Base-by-base conservation (phyloP, 1,140 invertebrate species). In the Gryon sp. region DNA sequence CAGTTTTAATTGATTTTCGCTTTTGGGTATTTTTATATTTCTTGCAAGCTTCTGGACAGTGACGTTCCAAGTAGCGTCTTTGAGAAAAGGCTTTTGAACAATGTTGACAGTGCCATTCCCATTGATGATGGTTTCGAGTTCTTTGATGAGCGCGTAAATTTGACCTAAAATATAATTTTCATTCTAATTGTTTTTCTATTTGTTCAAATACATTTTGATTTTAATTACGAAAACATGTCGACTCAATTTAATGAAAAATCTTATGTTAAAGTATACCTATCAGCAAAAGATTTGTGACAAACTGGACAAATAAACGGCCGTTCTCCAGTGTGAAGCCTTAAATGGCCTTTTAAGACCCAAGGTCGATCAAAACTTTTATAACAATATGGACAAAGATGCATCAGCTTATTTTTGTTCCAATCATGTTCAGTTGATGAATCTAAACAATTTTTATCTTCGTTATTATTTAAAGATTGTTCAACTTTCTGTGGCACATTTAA, bases 61-160 rank as follows among this genome's bases (percentile, higher is more conserved):
- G 94, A 4, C 94, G 90, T 78, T 94, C 93, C 8, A 95, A 84
- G 78, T 94, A 95, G 7, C 92, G 89, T 48, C 91, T 89, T 84
- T 94, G 93, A 14, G 93, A 94, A 83, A 95, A 95, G 8, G 93
- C 92, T 78, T 94, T 93, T 30, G 90, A 91, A 74, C 93, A 93
- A 43, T 90, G 89, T 1, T 88, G 80, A 76, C 93, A 93, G 7
- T 90, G 89, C 91, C 92, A 92, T 62, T 91, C 83, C 93, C 93
- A 93, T 19, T 90, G 82, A 84, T 93, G 93, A 82, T 94, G 93
- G 18, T 91, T 91, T 62, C 92, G 89, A 1, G 92, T 92, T 53
- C 92, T 90, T 81, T 93, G 93, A 87, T 93, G 93, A 0, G 93
- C 92, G 45, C 93, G 87, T 7, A 93, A 84, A 84, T 94, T 94